phyloP scores from a whole-genome alignment of 2,797 vertebrate species.

The Phyllotis vaccarum region DNA sequence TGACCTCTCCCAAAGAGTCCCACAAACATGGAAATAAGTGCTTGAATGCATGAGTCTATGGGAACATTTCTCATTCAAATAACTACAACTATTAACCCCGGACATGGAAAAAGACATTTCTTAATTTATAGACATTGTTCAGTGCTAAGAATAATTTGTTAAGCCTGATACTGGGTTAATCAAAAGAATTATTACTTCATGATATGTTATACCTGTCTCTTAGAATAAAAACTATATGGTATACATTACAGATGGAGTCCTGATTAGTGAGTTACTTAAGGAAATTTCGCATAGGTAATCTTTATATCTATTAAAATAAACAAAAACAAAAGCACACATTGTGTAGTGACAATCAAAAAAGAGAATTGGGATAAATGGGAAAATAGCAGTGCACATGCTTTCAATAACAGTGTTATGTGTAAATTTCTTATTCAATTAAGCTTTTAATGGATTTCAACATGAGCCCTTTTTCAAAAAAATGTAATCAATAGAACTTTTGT shows the following conservation, averaged over 20 bases:
- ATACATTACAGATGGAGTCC: background rate
- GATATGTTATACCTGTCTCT: background rate
- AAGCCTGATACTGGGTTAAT: background rate
- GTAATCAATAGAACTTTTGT: conserved; percentile 46
- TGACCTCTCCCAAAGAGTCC: background rate
- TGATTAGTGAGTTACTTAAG: background rate
- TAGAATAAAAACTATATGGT: background rate
- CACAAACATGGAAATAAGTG: too few relatives aligned
- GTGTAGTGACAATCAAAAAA: conserved; percentile 32
- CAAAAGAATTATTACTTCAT: background rate
- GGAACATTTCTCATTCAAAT: background rate
- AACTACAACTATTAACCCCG: background rate
- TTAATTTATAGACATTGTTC: background rate
- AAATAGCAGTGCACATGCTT: background rate
- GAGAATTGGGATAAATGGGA: conserved; percentile 24
- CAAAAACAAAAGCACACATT: background rate
- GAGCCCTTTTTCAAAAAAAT: conserved; percentile 39
- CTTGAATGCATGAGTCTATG: background rate
- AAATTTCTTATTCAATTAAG: conserved; percentile 70
- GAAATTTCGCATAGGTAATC: conserved; percentile 21
- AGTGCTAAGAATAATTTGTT: background rate
- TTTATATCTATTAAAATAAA: conserved; percentile 58
- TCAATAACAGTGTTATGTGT: background rate
- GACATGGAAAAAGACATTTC: background rate
- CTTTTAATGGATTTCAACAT: conserved; percentile 56